Evolutionary conservation across 2,113 vertebrate species (phyloP).

Genomic region (Anolis sagrei): DNA sequence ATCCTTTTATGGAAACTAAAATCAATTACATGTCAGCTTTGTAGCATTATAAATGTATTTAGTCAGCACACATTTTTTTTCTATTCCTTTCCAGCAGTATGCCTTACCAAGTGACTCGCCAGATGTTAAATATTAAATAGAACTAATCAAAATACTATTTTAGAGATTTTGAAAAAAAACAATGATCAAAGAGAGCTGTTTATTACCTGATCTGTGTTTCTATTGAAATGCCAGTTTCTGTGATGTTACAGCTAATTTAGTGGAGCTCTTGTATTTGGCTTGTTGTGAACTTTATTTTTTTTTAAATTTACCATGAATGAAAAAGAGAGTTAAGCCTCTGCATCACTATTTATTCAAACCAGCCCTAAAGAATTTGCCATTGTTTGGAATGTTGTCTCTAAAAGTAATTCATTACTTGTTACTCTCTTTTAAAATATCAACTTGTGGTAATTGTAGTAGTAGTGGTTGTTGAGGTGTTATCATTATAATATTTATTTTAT

Average conservation of each 20-base stretch:
- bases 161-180: constrained; percentile 79
- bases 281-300: constrained; percentile 73
- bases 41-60: constrained; percentile 85
- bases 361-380: constrained; percentile 25
- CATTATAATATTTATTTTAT: too few species aligned
- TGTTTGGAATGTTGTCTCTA: constrained; percentile 26
- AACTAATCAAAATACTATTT: constrained; percentile 84
- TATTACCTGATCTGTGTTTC: constrained; percentile 81
- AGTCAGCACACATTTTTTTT: constrained; percentile 83
- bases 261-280: constrained; percentile 70
- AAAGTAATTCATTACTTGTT: background rate
- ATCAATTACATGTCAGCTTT: constrained; percentile 84
- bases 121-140: constrained; percentile 89
- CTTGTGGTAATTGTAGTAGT: too few species aligned
- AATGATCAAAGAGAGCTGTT: constrained; percentile 84
- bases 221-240: constrained; percentile 71
- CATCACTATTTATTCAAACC: constrained; percentile 27
- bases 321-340: constrained; percentile 57
- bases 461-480: too few species aligned
- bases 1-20: constrained; percentile 84
- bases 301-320: constrained; percentile 68
- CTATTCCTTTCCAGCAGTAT: constrained; percentile 76
- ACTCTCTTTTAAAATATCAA: background rate
- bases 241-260: constrained; percentile 77
- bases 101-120: constrained; percentile 81